These are phyloP conservation scores for Cichlasoma orientale DNA, from an alignment of 2,797 vertebrate species.

Conservation along the genomic window DNA sequence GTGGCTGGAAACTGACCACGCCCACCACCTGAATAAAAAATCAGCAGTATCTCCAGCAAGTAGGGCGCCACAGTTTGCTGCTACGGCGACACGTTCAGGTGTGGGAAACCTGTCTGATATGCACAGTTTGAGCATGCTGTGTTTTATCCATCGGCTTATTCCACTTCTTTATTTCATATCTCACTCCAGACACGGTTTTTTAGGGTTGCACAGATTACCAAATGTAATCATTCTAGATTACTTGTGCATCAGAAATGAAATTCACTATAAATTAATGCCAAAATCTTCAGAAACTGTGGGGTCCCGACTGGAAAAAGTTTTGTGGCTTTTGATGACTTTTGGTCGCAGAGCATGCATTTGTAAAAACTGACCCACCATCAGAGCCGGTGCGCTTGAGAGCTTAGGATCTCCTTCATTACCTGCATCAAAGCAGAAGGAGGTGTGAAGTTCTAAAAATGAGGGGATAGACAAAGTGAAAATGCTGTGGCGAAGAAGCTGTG, in stretches of 20 bases:
- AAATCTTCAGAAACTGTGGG: background rate
- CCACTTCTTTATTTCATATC: background rate
- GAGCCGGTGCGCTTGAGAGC: background rate
- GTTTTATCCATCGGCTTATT: background rate
- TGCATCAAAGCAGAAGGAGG: background rate
- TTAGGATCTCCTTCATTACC: background rate
- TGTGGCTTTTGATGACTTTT: background rate
- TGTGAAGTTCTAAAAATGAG: background rate
- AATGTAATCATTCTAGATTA: background rate
- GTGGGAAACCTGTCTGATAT: background rate
- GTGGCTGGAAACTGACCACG: background rate
- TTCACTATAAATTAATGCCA: background rate
- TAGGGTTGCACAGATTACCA: background rate
- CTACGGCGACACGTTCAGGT: background rate
- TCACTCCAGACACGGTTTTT: background rate
- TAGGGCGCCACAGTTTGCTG: background rate
- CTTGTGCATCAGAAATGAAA: background rate
- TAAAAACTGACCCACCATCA: background rate
- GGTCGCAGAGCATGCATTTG: background rate
- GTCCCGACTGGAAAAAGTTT: background rate
- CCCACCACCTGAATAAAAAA: background rate
- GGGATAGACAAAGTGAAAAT: conserved; percentile 2
- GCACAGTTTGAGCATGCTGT: background rate
- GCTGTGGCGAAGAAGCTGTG: background rate
- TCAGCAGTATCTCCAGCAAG: background rate